Percentiles rank a stretch among this genome's conserved stretches.
Conservation (phyloP, 2,888 invertebrate species). For the Sericinus montela region DNA sequence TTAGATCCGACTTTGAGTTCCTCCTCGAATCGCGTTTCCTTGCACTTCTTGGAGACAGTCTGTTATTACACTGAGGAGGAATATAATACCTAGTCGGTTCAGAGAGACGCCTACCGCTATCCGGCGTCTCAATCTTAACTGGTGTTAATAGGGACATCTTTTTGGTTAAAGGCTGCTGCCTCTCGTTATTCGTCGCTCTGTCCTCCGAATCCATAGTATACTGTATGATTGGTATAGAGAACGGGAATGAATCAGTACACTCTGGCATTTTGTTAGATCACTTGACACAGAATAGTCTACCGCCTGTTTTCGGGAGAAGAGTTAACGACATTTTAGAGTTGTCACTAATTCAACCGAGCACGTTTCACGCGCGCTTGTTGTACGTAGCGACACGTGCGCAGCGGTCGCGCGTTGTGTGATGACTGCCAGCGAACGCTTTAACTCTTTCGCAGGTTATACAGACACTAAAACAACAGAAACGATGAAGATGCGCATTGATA, state of each 20-base stretch:
- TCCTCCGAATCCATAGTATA: constrained; percentile 74
- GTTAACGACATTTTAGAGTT: constrained; percentile 46
- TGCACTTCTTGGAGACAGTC: constrained; percentile 66
- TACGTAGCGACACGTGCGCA: constrained; percentile 37
- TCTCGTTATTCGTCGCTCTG: constrained; percentile 36
- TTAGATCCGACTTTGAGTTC: constrained; percentile 52
- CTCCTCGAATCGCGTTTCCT: constrained; percentile 60
- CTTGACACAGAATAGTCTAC: constrained; percentile 33
- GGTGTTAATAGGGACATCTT: constrained; percentile 68
- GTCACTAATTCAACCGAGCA: constrained; percentile 21
- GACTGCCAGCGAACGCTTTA: constrained; percentile 30
- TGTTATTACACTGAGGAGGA: constrained; percentile 70
- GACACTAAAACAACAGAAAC: constrained; percentile 28
- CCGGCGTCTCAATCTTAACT: constrained; percentile 70
- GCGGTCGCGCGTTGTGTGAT: constrained; percentile 33
- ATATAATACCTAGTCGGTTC: constrained; percentile 67
- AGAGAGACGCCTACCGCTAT: constrained; percentile 57
- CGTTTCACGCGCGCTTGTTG: constrained; percentile 24
- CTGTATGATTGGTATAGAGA: constrained; percentile 68
- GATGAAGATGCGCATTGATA: constrained; percentile 10
- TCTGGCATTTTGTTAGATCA: constrained; percentile 59
- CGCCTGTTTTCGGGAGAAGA: constrained; percentile 32
- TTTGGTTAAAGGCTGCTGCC: constrained; percentile 57
- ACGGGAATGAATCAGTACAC: constrained; percentile 67
- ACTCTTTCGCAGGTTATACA: constrained; percentile 27